Conservation (phyloP, 2,113 vertebrate genomes). For the Sula dactylatra region DNA sequence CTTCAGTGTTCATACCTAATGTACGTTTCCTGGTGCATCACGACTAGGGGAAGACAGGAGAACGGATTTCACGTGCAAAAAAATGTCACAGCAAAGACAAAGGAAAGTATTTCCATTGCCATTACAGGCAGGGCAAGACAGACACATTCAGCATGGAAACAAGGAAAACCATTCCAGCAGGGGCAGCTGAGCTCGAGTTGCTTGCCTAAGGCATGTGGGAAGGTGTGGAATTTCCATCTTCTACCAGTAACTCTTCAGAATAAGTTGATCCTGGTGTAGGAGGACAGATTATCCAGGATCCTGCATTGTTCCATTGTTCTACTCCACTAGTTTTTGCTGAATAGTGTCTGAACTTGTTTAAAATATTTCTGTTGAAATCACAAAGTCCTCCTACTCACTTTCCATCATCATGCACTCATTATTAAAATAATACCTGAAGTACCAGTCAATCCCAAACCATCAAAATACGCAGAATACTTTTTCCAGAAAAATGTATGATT, state of each 20-base stretch:
- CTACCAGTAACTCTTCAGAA: neutral
- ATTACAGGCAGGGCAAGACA: neutral
- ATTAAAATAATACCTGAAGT: neutral
- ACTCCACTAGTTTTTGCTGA: neutral
- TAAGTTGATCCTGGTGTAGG: neutral
- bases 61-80: neutral
- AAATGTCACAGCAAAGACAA: neutral
- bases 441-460: neutral
- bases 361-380: neutral
- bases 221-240: neutral
- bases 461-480: neutral
- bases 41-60: fast-evolving
- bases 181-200: neutral
- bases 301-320: neutral
- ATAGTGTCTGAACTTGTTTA: neutral
- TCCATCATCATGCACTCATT: neutral
- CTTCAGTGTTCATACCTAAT: neutral
- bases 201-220: neutral
- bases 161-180: neutral
- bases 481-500: neutral
- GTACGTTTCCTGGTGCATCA: neutral
- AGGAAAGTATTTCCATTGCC: neutral
- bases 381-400: slow-evolving; percentile 19
- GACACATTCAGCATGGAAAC: neutral
- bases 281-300: neutral